Percentiles rank a stretch among this genome's conserved stretches.
phyloP scores from a whole-genome alignment of 2,113 vertebrate genomes.

The Siphamia tubifer region DNA sequence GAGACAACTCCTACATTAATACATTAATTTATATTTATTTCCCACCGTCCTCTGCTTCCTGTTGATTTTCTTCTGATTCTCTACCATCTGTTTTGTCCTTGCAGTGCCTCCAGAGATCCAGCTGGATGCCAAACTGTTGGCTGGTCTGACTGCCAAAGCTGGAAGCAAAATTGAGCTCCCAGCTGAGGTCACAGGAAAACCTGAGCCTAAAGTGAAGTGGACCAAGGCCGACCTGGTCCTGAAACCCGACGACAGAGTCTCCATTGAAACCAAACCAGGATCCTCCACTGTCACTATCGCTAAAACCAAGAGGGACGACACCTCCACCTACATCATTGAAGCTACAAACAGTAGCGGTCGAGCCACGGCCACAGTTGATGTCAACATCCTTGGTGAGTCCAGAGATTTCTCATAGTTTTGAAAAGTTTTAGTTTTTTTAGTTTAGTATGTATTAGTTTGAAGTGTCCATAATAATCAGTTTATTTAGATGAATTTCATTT shows the following conservation, averaged over 20 bases:
- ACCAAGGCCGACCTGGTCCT: constrained; percentile 92
- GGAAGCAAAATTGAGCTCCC: constrained; percentile 96
- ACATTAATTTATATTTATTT: too few relatives aligned
- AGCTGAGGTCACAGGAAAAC: constrained; percentile 87
- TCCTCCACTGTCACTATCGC: constrained; percentile 88
- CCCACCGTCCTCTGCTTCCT: too few relatives aligned
- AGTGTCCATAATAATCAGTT: too few relatives aligned
- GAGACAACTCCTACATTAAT: too few relatives aligned
- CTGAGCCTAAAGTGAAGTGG: constrained; percentile 93
- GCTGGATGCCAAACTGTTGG: constrained; percentile 94
- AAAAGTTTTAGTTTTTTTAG: too few relatives aligned
- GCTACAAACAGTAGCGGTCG: constrained; percentile 94
- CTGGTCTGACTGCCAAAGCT: constrained; percentile 94
- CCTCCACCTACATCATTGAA: constrained; percentile 95
- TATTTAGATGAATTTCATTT: too few relatives aligned
- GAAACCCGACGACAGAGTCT: constrained; percentile 86
- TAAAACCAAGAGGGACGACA: constrained; percentile 92
- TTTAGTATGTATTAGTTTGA: too few relatives aligned
- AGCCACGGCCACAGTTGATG: constrained; percentile 94
- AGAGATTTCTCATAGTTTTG: too few relatives aligned
- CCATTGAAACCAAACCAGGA: constrained; percentile 87
- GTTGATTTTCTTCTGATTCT: too few relatives aligned
- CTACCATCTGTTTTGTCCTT: background rate
- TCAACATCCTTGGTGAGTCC: constrained; percentile 91
- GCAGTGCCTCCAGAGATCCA: constrained; percentile 94